Base-by-base conservation (phyloP, 64 coral and sea anemone genomes). In the Catalaphyllia jardinei region DNA sequence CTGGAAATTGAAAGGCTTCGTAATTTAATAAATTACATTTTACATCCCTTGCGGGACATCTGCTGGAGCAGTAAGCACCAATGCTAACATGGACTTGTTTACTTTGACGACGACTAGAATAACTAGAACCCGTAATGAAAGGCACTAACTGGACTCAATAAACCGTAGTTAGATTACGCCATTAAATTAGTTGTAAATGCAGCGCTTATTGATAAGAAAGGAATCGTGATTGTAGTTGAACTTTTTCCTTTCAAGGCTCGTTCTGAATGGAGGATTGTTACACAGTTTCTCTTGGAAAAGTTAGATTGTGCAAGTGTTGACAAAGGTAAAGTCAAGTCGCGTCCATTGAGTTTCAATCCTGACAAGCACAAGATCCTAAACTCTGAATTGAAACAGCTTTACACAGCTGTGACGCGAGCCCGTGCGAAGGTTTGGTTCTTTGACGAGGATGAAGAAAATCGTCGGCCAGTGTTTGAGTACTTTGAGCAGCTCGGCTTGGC, bases 391-490 rank as follows among this genome's bases (percentile, higher is more conserved):
- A 93, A 93, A 60, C 79, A 87, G 59, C 31, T 93, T 18, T 93
- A 93, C 85, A 94, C 92, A 25, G 92, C 92, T 1, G 73, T 94
- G 17, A 94, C 92, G 31, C 88, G 92, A 94, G 92, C 92, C 38
- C 57, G 92, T 0, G 92, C 89, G 16, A 94, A 94, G 24, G 92
- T 94, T 60, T 94, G 92, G 92, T 88, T 93, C 38, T 93, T 93
- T 38, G 91, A 93, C 12, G 75, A 93, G 42, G 62, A 78, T 62
- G 29, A 80, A 55, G 84, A 93, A 81, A 52, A 76, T 9, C 73
- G 91, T 30, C 39, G 84, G 33, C 91, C 91, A 2, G 76, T 93
- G 38, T 93, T 93, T 79, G 88, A 89, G 51, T 89, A 80, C 75
- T 89, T 89, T 31, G 74, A 89, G 76, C 77, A 62, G 30, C 30